Evolutionary conservation across 2,888 invertebrate genomes (phyloP).

Genomic region (Mythimna loreyi): DNA sequence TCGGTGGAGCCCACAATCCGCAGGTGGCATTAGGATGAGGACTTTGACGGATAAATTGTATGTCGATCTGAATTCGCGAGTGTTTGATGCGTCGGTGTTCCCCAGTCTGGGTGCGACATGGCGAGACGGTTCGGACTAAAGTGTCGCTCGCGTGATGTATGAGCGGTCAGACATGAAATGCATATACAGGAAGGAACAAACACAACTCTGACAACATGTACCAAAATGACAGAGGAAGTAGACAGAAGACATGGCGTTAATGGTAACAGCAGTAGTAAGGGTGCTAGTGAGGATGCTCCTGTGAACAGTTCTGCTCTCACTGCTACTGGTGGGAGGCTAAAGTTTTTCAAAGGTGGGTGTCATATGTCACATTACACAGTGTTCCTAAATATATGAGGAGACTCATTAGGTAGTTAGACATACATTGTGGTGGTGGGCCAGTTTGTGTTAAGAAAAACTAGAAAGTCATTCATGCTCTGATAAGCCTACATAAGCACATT

Average conservation of each 20-base stretch:
- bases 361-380: constrained; percentile 51
- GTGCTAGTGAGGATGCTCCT: constrained; percentile 86
- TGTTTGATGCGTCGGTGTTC: constrained; percentile 80
- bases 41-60: constrained; percentile 85
- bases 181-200: constrained; percentile 92
- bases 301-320: constrained; percentile 84
- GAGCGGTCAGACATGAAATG: constrained; percentile 92
- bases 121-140: constrained; percentile 86
- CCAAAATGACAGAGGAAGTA: constrained; percentile 92
- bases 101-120: constrained; percentile 83
- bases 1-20: constrained; percentile 83
- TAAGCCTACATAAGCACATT: constrained; percentile 85
- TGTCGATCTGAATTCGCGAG: constrained; percentile 81
- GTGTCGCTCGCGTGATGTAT: constrained; percentile 88
- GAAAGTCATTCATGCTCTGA: constrained; percentile 91
- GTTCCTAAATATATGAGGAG: constrained; percentile 39
- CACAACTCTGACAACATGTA: constrained; percentile 94
- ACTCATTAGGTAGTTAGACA: constrained; percentile 40
- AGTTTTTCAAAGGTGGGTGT: constrained; percentile 94
- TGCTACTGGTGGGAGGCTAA: constrained; percentile 93
- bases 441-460: constrained; percentile 78
- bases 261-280: constrained; percentile 92
- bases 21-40: constrained; percentile 90
- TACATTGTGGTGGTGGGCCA: constrained; percentile 52
- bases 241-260: constrained; percentile 94